These are phyloP conservation scores for Hiodon tergisus DNA, from an alignment of 2,113 vertebrate genomes.

Conservation along the genomic window DNA sequence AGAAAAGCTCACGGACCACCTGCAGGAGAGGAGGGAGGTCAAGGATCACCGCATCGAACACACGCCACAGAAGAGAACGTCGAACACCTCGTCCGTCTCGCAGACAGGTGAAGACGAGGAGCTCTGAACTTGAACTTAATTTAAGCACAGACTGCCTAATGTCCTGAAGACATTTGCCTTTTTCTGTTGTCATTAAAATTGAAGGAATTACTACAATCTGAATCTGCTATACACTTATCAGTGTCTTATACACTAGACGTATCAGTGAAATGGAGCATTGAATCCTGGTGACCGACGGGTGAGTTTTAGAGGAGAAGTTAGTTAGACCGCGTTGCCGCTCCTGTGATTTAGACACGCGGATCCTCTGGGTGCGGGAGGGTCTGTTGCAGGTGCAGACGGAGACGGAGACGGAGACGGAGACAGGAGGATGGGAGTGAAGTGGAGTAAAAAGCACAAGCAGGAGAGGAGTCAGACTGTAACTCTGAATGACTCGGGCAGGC, in stretches of 20 bases:
- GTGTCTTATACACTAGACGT: too few species aligned
- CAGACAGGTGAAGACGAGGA: too few species aligned
- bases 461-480: constrained; percentile 44
- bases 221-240: not conserved
- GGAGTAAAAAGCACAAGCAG: constrained; percentile 27
- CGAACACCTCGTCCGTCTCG: constrained; percentile 17
- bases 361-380: not conserved
- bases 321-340: not conserved
- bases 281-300: not conserved
- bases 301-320: not conserved
- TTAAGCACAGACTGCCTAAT: not conserved
- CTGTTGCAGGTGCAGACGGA: too few species aligned
- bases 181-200: too few species aligned
- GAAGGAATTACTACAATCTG: too few species aligned
- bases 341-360: not conserved
- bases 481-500: constrained; percentile 26
- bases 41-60: too few species aligned
- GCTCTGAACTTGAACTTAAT: constrained; percentile 6
- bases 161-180: not conserved
- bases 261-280: not conserved
- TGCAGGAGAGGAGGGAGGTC: not conserved
- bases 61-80: constrained; percentile 22
- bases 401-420: constrained; percentile 12
- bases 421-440: not conserved
- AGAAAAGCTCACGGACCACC: constrained; percentile 39